Percentiles rank a stretch among this genome's conserved stretches.
phyloP scores from a whole-genome alignment of 2,797 vertebrate genomes.

The Apodemus agrarius region DNA sequence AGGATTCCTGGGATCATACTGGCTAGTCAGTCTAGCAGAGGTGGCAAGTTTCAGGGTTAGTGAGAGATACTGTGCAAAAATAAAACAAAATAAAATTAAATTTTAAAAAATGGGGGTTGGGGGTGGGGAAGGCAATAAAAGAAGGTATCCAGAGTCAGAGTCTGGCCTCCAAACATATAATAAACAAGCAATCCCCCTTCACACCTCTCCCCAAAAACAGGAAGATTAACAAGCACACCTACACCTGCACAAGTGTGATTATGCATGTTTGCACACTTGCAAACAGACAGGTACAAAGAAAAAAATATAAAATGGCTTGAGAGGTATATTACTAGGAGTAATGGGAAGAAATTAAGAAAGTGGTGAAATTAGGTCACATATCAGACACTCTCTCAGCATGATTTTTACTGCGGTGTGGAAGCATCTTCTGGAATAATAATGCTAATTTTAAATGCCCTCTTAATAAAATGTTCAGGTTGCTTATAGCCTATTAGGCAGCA shows the following conservation, averaged over 20 bases:
- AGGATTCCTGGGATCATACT: background rate
- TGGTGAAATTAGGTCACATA: conserved; percentile 64
- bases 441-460: conserved; percentile 76
- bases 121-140: background rate
- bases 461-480: conserved; percentile 77
- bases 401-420: conserved; percentile 61
- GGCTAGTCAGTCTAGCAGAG: background rate
- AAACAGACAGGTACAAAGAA: conserved; percentile 66
- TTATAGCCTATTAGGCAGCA: conserved; percentile 71
- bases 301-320: conserved; percentile 71
- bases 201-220: background rate
- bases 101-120: too few relatives aligned
- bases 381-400: conserved; percentile 70
- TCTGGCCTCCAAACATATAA: background rate
- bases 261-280: background rate
- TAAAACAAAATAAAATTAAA: too few relatives aligned
- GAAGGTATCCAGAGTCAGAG: background rate
- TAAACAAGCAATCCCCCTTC: background rate
- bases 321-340: conserved; percentile 64
- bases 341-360: conserved; percentile 77
- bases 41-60: background rate
- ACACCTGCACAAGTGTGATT: background rate
- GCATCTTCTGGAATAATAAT: conserved; percentile 75
- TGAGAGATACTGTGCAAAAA: background rate
- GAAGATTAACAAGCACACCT: background rate